Percentiles rank a stretch among this genome's conserved stretches.
Evolutionary conservation across 2,113 vertebrate species (phyloP).

Genomic region (Oenanthe oenanthe): DNA sequence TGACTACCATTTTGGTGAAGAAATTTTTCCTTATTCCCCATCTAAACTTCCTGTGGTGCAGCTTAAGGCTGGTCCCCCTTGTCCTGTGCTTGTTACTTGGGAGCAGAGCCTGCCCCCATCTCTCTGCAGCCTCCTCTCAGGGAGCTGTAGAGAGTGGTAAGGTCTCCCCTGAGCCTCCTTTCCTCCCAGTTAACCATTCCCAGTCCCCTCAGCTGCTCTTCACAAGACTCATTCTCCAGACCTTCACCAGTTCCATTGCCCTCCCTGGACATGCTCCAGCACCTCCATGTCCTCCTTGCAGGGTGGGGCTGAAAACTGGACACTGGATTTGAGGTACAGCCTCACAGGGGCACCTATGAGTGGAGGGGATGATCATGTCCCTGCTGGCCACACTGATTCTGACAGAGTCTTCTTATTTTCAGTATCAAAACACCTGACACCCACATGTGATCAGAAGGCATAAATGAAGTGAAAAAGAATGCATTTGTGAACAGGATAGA

Average conservation of each 20-base stretch:
- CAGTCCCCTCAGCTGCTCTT: background rate
- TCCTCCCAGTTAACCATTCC: background rate
- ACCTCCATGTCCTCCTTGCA: background rate
- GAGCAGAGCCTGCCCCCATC: background rate
- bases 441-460: background rate
- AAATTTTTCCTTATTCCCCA: background rate
- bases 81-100: background rate
- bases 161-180: background rate
- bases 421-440: background rate
- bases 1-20: background rate
- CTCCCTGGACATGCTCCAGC: rapidly evolving
- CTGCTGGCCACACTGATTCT: background rate
- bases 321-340: background rate
- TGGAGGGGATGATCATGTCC: rapidly evolving
- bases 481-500: background rate
- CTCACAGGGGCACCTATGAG: background rate
- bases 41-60: background rate
- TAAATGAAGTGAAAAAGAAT: background rate
- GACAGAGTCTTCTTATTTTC: background rate
- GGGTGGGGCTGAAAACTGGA: background rate
- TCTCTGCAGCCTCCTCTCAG: background rate
- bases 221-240: background rate
- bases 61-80: background rate
- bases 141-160: rapidly evolving
- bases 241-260: background rate